Percentiles rank a stretch among this genome's conserved stretches.
Conservation (phyloP, 92 coral and sea anemone species). For the Paramuricea clavata region DNA sequence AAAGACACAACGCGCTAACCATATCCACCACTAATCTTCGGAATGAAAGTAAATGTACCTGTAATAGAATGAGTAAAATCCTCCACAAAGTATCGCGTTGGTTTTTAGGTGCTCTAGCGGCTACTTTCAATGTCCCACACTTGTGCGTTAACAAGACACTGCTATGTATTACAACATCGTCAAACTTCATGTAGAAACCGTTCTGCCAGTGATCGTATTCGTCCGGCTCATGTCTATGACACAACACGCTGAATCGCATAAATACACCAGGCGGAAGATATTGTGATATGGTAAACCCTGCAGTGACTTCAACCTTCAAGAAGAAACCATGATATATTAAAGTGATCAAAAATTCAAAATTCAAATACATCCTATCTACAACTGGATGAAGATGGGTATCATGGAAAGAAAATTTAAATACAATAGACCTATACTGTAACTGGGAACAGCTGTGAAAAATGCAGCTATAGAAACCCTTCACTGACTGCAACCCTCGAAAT, state of each 20-base stretch:
- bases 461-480: too few species aligned
- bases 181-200: slow-evolving; percentile 68
- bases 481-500: too few species aligned
- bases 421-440: too few species aligned
- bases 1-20: too few species aligned
- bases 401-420: too few species aligned
- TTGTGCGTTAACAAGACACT: slow-evolving; percentile 45
- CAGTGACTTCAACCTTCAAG: slow-evolving; percentile 66
- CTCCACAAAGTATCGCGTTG: slow-evolving; percentile 71
- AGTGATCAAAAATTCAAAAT: too few species aligned
- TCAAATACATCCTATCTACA: too few species aligned
- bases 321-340: neutral
- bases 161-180: slow-evolving; percentile 56
- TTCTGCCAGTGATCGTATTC: slow-evolving; percentile 76
- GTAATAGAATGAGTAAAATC: slow-evolving; percentile 65
- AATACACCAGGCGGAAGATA: slow-evolving; percentile 86
- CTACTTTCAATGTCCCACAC: slow-evolving; percentile 69
- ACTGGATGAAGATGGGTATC: too few species aligned
- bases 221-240: slow-evolving; percentile 70
- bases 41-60: slow-evolving; percentile 54
- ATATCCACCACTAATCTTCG: too few species aligned
- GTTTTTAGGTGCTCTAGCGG: slow-evolving; percentile 70
- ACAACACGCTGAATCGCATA: slow-evolving; percentile 86
- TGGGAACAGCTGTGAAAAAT: too few species aligned
- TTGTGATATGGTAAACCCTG: slow-evolving; percentile 59